Conservation (phyloP, 2,888 invertebrate genomes). For the Conus canariensis region DNA sequence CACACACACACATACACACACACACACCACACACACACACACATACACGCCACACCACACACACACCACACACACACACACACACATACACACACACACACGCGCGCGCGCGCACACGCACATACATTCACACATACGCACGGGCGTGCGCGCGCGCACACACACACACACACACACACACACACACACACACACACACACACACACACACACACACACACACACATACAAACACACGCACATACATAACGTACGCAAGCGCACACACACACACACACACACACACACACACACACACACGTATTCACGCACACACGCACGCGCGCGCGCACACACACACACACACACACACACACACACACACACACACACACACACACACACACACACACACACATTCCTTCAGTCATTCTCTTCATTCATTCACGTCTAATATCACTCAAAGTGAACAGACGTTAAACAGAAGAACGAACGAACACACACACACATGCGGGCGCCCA, state of each 20-base stretch:
- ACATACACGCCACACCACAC: background rate
- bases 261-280: background rate
- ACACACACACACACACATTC: no score
- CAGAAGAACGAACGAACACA: background rate
- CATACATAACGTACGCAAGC: background rate
- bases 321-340: no score
- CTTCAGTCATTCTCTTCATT: no score
- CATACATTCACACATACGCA: background rate
- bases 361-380: background rate
- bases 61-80: no score
- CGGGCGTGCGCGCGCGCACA: background rate
- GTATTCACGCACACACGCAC: no score
- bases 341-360: background rate
- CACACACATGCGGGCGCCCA: no score
- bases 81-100: no score
- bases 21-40: conserved; percentile 10
- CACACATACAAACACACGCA: background rate
- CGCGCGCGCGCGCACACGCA: background rate
- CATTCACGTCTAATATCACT: no score
- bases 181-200: background rate
- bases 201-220: background rate
- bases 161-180: background rate
- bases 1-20: background rate
- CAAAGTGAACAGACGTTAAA: no score
- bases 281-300: no score